These are phyloP conservation scores for Ridgeia piscesae DNA, from an alignment of 1,140 invertebrate genomes.

Conservation along the genomic window DNA sequence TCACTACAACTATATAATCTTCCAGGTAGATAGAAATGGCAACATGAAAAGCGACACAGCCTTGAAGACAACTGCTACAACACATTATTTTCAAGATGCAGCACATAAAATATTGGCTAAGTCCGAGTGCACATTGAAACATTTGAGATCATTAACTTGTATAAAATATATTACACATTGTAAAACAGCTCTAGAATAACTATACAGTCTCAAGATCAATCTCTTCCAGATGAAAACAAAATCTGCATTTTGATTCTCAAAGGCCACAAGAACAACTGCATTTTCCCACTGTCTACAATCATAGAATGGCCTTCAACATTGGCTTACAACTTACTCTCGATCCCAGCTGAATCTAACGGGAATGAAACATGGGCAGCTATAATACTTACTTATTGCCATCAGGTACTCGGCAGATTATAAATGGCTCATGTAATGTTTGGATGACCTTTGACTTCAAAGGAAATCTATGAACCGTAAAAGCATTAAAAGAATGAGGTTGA, in stretches of 20 bases:
- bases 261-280: background rate
- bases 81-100: background rate
- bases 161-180: background rate
- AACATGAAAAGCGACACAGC: background rate
- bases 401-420: background rate
- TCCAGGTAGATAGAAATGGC: background rate
- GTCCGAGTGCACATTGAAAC: background rate
- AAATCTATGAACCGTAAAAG: background rate
- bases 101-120: background rate
- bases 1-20: background rate
- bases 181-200: background rate
- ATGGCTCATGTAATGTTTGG: background rate
- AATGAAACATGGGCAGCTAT: background rate
- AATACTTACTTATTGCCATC: background rate
- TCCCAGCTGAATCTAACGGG: background rate
- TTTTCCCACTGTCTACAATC: background rate
- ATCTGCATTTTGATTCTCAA: background rate
- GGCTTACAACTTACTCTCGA: background rate
- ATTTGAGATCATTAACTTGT: background rate
- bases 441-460: background rate
- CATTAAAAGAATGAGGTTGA: background rate
- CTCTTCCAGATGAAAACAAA: background rate
- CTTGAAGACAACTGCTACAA: background rate
- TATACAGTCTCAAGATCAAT: background rate
- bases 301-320: background rate